A percentile compares a stretch with the other conserved stretches of the same genome.
phyloP scores from a whole-genome alignment of 1,140 invertebrate species.

The Anagrus nilaparvatae region DNA sequence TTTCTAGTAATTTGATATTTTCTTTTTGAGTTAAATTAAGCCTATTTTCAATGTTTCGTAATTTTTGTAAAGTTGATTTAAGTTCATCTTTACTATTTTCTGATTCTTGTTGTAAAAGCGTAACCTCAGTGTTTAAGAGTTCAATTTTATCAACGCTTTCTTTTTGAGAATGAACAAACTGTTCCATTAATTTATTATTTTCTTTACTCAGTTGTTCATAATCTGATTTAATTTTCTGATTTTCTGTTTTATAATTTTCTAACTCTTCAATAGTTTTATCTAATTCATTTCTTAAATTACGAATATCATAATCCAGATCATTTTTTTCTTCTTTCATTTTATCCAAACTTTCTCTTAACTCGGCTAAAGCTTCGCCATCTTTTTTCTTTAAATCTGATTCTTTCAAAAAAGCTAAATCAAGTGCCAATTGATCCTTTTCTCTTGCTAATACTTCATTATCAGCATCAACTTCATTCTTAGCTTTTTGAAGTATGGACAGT shows the following conservation, averaged over 20 bases:
- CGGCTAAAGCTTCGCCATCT: constrained; percentile 19
- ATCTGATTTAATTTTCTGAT: constrained; percentile 19
- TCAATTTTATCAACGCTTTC: constrained; percentile 37
- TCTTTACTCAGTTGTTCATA: constrained; percentile 28
- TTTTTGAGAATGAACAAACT: constrained; percentile 23
- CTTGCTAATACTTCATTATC: constrained; percentile 28
- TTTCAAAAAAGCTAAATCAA: constrained; percentile 19
- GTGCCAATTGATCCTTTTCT: constrained; percentile 27
- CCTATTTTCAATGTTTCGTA: no score
- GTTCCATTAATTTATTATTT: constrained; percentile 26
- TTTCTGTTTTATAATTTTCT: constrained; percentile 13
- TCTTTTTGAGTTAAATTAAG: no score
- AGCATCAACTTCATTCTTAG: constrained; percentile 23
- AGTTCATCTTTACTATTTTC: constrained; percentile 19
- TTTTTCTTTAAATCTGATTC: constrained; percentile 17
- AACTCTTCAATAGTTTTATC: constrained; percentile 21
- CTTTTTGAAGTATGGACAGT: constrained; percentile 17
- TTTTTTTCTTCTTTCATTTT: constrained; percentile 21
- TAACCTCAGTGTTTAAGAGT: constrained; percentile 36
- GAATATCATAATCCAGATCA: constrained; percentile 31
- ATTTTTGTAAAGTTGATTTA: no score
- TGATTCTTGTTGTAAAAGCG: constrained; percentile 37
- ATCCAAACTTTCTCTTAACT: constrained; percentile 25
- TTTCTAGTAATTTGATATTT: no score
- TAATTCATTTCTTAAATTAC: constrained; percentile 29